phyloP scores from a whole-genome alignment of 2,797 vertebrate species.

The Pampus argenteus region DNA sequence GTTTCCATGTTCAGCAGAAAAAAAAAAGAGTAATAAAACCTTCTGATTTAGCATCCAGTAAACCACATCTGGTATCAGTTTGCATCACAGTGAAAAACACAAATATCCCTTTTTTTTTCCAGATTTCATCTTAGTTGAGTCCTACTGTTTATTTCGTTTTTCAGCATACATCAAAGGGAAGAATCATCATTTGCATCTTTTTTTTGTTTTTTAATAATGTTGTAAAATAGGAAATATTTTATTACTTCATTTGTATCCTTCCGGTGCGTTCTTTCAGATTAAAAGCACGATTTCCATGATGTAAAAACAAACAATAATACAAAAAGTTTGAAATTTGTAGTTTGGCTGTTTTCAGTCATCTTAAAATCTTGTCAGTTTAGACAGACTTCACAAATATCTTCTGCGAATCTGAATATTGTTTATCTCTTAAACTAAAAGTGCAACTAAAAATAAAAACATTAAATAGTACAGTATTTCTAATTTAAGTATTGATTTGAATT shows the following conservation, averaged over 20 bases:
- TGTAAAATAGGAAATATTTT: not conserved
- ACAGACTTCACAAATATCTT: too few relatives aligned
- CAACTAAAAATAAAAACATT: not conserved
- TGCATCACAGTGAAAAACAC: not conserved
- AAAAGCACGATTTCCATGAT: not conserved
- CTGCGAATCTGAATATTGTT: too few relatives aligned
- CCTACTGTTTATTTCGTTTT: not conserved
- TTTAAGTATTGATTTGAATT: too few relatives aligned
- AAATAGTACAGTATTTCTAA: not conserved
- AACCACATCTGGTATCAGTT: not conserved
- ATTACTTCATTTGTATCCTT: not conserved
- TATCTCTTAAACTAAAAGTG: too few relatives aligned
- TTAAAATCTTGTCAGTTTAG: too few relatives aligned
- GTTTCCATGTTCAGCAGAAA: constrained; percentile 29
- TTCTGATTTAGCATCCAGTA: constrained; percentile 42
- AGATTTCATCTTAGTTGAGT: not conserved
- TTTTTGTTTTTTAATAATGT: not conserved
- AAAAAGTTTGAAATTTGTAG: not conserved
- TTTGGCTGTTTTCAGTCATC: not conserved
- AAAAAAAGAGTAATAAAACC: constrained; percentile 63
- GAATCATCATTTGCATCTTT: not conserved
- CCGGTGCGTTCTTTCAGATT: not conserved
- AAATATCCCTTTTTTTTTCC: not conserved
- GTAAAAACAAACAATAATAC: not conserved
- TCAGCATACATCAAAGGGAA: not conserved